Base-by-base conservation (phyloP, 2,113 vertebrate species). In the Notarius quadriscutis region DNA sequence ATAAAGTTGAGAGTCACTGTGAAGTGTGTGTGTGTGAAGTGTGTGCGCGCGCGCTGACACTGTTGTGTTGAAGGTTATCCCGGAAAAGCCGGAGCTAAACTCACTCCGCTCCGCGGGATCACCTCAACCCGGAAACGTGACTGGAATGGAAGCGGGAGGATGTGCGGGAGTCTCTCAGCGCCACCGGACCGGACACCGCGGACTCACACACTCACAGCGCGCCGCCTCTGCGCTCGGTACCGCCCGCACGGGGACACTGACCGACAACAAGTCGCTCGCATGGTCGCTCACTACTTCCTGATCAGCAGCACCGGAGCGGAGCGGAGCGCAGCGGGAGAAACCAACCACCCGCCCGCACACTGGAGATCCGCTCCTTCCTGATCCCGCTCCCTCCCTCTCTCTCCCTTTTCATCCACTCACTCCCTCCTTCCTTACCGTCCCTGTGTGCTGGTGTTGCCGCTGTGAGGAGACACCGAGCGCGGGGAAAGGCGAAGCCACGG, bases 381-480 rank as follows among this genome's bases (percentile, higher is more conserved):
- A 34, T 60, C 78, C 78, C 74, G 15, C 48, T 75, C 72, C 48
- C 71, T 72, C 25, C n/a, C 65, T 27, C 57, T 92, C 48, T 63
- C 89, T 80, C 81, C 91, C 65, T 67, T 41, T 41, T 41, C 80
- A 81, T 78, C 79, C 91, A 53, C 74, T 65, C 82, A 84, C 84
- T 50, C 81, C 25, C 86, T 62, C 91, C 92, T 91, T 92, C 95
- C 95, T 81, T 93, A 96, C 95, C 95, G 95, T 91, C 94, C 93
- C 93, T 89, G 92, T 90, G 92, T 94, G 94, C 90, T 93, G 94
- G 75, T 93, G 94, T 8, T 93, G 94, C 69, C 94, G 94, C 85
- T 94, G 95, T 90, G 94, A 93, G 69, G 94, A 94, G 90, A 94
- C 92, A 90, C 94, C 93, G 88, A 96, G 90, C 91, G 92, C 94